Evolutionary conservation across 2,888 invertebrate species (phyloP).

Genomic region (Xylophagus ater): DNA sequence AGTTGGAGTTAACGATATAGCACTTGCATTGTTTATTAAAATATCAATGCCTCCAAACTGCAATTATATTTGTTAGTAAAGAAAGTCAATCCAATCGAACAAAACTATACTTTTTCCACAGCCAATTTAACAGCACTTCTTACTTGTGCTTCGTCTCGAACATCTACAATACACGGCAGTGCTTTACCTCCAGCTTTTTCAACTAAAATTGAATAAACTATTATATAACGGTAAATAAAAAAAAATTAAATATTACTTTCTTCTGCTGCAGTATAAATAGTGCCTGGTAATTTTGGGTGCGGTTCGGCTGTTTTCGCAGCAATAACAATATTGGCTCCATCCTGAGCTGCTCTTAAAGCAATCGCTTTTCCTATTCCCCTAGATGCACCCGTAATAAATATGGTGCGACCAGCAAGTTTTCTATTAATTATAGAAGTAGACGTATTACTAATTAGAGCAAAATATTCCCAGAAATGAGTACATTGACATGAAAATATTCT

Average conservation of each 20-base stretch:
- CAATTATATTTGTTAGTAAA: conserved; percentile 20
- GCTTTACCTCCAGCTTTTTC: conserved; percentile 71
- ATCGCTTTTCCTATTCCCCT: conserved; percentile 92
- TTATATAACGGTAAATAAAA: conserved; percentile 6
- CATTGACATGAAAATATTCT: too few relatives aligned
- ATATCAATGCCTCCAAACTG: conserved; percentile 93
- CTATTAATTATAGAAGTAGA: conserved; percentile 20
- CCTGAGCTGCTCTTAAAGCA: conserved; percentile 78
- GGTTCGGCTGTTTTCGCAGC: conserved; percentile 79
- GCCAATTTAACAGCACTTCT: conserved; percentile 53
- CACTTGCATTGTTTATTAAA: conserved; percentile 91
- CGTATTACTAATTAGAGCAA: too few relatives aligned
- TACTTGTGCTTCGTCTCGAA: conserved; percentile 64
- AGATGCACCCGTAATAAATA: conserved; percentile 93
- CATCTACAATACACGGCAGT: conserved; percentile 71
- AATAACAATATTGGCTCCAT: conserved; percentile 78
- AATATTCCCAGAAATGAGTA: too few relatives aligned
- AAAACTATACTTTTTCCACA: conserved; percentile 40
- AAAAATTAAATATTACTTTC: conserved; percentile 47
- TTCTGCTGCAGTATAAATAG: conserved; percentile 73
- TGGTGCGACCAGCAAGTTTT: conserved; percentile 68
- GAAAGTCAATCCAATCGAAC: background rate
- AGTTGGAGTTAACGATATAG: conserved; percentile 77
- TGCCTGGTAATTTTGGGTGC: conserved; percentile 54
- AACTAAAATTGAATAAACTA: conserved; percentile 45